These are phyloP conservation scores for Cheilosia urbana DNA, from an alignment of 2,888 invertebrate species.

Conservation along the genomic window DNA sequence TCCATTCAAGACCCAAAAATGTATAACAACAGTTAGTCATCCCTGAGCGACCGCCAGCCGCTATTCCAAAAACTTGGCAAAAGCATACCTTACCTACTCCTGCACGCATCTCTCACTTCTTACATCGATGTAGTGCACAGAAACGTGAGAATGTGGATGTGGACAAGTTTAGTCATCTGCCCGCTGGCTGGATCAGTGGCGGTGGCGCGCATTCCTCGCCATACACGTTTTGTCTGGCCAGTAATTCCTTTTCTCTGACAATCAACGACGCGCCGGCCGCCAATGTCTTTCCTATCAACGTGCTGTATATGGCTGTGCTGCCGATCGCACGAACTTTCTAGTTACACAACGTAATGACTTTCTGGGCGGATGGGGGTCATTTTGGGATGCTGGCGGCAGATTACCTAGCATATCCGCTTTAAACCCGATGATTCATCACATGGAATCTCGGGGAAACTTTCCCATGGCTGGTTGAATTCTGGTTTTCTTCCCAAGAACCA, in stretches of 20 bases:
- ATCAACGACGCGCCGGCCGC: conserved; percentile 25
- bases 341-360: conserved; percentile 4
- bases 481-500: background rate
- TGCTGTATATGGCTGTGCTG: background rate
- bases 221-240: conserved; percentile 20
- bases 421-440: conserved; percentile 36
- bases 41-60: background rate
- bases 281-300: conserved; percentile 46
- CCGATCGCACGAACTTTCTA: conserved; percentile 48
- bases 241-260: conserved; percentile 42
- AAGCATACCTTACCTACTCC: background rate
- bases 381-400: conserved; percentile 15
- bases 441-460: conserved; percentile 31
- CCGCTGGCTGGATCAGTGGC: conserved; percentile 34
- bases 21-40: conserved; percentile 38
- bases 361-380: conserved; percentile 32
- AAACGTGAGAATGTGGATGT: conserved; percentile 28
- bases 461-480: conserved; percentile 21
- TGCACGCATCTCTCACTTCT: conserved; percentile 3
- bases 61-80: background rate
- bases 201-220: conserved; percentile 40
- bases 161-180: conserved; percentile 62
- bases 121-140: background rate
- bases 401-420: conserved; percentile 15
- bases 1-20: conserved; percentile 15